A percentile compares a stretch with the other conserved stretches of the same genome.
Evolutionary conservation across 2,797 vertebrate species (phyloP).

Genomic region (Squalus acanthias): DNA sequence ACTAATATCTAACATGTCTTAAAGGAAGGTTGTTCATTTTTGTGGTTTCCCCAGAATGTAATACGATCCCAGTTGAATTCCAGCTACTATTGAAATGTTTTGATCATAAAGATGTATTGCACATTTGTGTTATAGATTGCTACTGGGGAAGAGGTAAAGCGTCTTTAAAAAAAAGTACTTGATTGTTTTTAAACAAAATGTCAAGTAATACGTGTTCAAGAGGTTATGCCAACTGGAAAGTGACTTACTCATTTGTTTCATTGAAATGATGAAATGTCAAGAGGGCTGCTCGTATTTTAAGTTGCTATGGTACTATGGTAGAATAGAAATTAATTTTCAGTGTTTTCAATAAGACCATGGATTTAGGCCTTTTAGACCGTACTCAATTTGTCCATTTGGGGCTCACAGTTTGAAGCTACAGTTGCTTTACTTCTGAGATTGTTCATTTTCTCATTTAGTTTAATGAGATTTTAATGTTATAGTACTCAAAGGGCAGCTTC

Average conservation of each 20-base stretch:
- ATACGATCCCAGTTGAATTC: not conserved
- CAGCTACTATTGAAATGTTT: not conserved
- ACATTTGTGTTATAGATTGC: not conserved
- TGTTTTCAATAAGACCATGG: not conserved
- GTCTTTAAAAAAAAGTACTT: not conserved
- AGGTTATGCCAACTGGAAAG: not conserved
- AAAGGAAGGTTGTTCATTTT: not conserved
- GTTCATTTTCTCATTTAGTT: not conserved
- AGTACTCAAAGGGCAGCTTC: not conserved
- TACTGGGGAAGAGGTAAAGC: not conserved
- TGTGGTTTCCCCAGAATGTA: not conserved
- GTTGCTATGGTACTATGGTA: not conserved
- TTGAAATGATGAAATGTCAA: not conserved
- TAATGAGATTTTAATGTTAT: not conserved
- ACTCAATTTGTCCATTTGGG: not conserved
- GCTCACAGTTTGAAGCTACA: not conserved
- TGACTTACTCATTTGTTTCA: not conserved
- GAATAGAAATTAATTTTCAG: not conserved
- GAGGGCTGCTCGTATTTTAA: not conserved
- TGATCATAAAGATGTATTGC: not conserved
- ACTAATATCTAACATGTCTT: not conserved
- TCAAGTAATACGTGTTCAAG: not conserved
- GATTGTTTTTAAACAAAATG: not conserved
- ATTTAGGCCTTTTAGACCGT: not conserved
- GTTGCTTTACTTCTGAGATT: not conserved